These are phyloP conservation scores for Lycaon pictus DNA, from an alignment of 2,113 vertebrate species.

Conservation along the genomic window DNA sequence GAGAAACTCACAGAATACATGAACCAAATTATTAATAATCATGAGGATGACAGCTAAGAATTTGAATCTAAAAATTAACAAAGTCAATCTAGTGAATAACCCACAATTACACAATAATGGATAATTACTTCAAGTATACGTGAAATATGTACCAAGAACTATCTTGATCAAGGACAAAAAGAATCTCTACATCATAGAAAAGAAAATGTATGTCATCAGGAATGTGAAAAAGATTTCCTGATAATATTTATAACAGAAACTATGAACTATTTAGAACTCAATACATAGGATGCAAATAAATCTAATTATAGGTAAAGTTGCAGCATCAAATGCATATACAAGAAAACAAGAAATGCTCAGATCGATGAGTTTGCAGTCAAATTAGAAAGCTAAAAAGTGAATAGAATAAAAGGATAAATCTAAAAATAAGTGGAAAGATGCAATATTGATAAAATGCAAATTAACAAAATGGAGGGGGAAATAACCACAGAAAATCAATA, in stretches of 20 bases:
- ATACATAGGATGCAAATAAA: not conserved
- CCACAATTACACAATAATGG: not conserved
- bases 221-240: not conserved
- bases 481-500: not conserved
- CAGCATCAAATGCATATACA: not conserved
- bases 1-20: not conserved
- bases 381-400: not conserved
- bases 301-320: not conserved
- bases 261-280: not conserved
- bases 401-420: not conserved
- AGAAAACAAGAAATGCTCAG: not conserved
- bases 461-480: not conserved
- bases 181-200: not conserved
- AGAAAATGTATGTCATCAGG: not conserved
- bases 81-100: not conserved
- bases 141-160: not conserved
- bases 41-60: not conserved
- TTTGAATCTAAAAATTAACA: not conserved
- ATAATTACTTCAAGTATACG: not conserved
- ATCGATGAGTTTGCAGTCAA: not conserved
- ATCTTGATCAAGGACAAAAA: not conserved
- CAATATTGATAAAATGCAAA: not conserved
- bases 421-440: not conserved
- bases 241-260: not conserved
- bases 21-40: not conserved